Percentiles rank a stretch among this genome's conserved stretches.
phyloP scores from a whole-genome alignment of 2,797 vertebrate species.

The Fringilla coelebs region DNA sequence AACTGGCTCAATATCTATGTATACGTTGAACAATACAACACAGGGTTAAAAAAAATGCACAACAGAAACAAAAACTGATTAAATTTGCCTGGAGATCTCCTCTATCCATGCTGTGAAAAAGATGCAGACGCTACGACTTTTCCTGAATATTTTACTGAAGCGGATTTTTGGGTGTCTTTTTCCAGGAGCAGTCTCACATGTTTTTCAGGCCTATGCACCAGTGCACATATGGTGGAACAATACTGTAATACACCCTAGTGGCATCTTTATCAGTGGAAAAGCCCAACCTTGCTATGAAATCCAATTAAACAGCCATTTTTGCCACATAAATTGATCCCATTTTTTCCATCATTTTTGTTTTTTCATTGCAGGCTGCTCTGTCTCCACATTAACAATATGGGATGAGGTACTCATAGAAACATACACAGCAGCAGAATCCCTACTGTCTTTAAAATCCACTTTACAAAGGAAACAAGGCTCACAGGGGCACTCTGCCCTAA shows the following conservation, averaged over 20 bases:
- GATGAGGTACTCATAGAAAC: slow-evolving; percentile 11
- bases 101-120: slow-evolving; percentile 29
- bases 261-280: slow-evolving; percentile 46
- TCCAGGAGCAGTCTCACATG: slow-evolving; percentile 28
- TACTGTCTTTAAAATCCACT: slow-evolving; percentile 19
- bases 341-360: slow-evolving; percentile 48
- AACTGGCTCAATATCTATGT: neutral
- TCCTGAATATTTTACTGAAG: slow-evolving; percentile 6
- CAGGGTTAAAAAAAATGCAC: neutral
- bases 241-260: slow-evolving; percentile 34
- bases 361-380: slow-evolving; percentile 1
- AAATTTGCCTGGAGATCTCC: slow-evolving; percentile 25
- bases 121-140: slow-evolving; percentile 22
- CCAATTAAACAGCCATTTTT: slow-evolving; percentile 57
- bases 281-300: slow-evolving; percentile 50
- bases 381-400: neutral
- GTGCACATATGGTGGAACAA: slow-evolving; percentile 30
- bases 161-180: slow-evolving; percentile 17
- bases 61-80: slow-evolving; percentile 4
- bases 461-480: slow-evolving; percentile 37
- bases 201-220: slow-evolving; percentile 1
- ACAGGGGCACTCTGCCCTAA: neutral
- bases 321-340: slow-evolving; percentile 41
- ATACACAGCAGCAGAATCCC: neutral
- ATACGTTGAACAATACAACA: neutral